Conservation (phyloP, 2,797 vertebrate species). For the Myotis vivesi region DNA sequence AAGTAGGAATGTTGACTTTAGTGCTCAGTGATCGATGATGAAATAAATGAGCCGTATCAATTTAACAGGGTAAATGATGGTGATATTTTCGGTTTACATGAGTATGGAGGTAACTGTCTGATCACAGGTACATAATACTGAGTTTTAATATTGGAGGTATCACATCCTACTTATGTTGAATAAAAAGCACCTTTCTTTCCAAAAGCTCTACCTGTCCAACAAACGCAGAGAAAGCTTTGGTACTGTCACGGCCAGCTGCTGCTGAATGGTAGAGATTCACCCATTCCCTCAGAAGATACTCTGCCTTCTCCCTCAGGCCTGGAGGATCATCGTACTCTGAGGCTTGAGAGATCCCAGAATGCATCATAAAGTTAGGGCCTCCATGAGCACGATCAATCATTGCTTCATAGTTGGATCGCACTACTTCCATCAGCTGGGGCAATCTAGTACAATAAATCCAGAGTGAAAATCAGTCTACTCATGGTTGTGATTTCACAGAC, state of each 20-base stretch:
- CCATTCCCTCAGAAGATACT: conserved; percentile 98
- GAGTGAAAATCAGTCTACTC: conserved; percentile 56
- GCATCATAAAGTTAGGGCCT: conserved; percentile 99
- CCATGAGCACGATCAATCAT: conserved; percentile 99
- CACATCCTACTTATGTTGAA: conserved; percentile 86
- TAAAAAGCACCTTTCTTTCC: conserved; percentile 88
- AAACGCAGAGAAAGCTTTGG: conserved; percentile 99
- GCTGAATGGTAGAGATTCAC: conserved; percentile 99
- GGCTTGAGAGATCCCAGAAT: conserved; percentile 99
- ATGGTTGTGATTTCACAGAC: conserved; percentile 38
- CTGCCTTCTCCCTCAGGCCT: conserved; percentile 97
- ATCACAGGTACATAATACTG: conserved; percentile 76
- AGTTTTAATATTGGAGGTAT: conserved; percentile 81
- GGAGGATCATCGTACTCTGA: conserved; percentile 99
- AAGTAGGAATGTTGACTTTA: not conserved
- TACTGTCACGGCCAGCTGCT: conserved; percentile 97
- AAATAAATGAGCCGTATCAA: conserved; percentile 25
- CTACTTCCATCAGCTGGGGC: conserved; percentile 98
- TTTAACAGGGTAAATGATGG: not conserved
- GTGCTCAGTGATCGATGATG: not conserved
- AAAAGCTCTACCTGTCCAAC: conserved; percentile 96
- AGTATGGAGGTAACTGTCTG: conserved; percentile 65
- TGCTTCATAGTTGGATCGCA: conserved; percentile 98
- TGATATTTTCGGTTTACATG: conserved; percentile 60
- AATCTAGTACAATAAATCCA: conserved; percentile 87